Evolutionary conservation across 2,888 invertebrate species (phyloP).

Genomic region (Conomelus anceps): DNA sequence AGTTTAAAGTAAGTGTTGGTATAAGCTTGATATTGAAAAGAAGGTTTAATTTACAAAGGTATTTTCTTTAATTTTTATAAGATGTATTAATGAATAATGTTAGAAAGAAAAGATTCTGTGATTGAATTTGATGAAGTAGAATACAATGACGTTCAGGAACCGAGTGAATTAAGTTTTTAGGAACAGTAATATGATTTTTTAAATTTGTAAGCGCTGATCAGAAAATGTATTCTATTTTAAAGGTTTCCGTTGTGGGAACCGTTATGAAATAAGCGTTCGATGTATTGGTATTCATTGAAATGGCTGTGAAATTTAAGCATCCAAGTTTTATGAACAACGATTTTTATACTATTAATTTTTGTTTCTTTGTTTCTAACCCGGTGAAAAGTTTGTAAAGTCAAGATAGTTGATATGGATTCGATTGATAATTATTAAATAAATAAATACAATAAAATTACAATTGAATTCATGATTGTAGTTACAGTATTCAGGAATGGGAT

Average conservation of each 20-base stretch:
- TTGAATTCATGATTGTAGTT: no score
- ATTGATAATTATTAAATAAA: no score
- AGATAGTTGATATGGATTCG: no score
- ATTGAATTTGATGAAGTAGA: background rate
- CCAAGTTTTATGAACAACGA: background rate
- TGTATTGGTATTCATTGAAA: background rate
- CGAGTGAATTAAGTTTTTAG: background rate
- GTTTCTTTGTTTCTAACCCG: background rate
- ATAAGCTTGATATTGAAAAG: background rate
- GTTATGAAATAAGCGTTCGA: background rate
- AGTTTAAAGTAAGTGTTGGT: background rate
- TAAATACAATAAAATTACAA: no score
- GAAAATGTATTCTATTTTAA: no score
- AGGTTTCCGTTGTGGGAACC: background rate
- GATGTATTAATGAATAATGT: background rate
- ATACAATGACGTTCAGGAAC: background rate
- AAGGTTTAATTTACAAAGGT: background rate
- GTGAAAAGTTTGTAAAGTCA: no score
- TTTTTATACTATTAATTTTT: background rate
- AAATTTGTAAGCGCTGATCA: no score
- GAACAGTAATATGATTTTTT: background rate
- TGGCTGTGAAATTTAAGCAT: background rate
- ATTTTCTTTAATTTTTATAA: background rate
- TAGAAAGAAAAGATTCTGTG: background rate
- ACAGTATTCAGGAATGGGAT: no score